Evolutionary conservation across 2,797 vertebrate genomes (phyloP).

Genomic region (Enteromius treurensis): DNA sequence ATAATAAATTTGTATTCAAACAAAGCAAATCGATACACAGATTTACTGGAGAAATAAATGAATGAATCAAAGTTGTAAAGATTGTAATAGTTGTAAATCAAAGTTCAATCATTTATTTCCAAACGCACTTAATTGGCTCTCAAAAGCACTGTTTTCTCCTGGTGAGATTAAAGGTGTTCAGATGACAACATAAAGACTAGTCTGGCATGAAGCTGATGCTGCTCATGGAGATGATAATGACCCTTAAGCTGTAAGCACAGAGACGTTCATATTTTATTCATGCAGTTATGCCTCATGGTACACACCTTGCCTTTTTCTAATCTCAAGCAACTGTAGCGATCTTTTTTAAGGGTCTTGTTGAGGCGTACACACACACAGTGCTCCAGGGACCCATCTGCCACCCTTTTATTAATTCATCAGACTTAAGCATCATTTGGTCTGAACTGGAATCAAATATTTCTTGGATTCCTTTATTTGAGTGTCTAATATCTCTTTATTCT

Average conservation of each 20-base stretch:
- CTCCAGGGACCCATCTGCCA: constrained; percentile 83
- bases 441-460: constrained; percentile 76
- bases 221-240: constrained; percentile 56
- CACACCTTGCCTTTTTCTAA: constrained; percentile 60
- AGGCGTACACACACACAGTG: constrained; percentile 68
- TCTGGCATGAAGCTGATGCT: constrained; percentile 53
- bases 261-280: constrained; percentile 62
- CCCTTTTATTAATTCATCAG: constrained; percentile 84
- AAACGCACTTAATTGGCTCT: constrained; percentile 37
- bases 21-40: not conserved
- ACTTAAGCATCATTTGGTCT: constrained; percentile 83
- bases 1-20: not conserved
- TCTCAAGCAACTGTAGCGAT: constrained; percentile 54
- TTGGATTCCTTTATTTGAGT: constrained; percentile 56
- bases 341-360: constrained; percentile 54
- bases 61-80: not conserved
- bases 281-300: constrained; percentile 52
- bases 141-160: constrained; percentile 24
- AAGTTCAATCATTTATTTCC: constrained; percentile 21
- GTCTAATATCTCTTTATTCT: constrained; percentile 52
- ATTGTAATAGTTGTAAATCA: not conserved
- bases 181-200: constrained; percentile 51
- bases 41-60: not conserved
- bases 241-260: constrained; percentile 50
- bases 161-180: constrained; percentile 37